Conservation (phyloP, 2,797 vertebrate species). For the Lacerta bilineata region DNA sequence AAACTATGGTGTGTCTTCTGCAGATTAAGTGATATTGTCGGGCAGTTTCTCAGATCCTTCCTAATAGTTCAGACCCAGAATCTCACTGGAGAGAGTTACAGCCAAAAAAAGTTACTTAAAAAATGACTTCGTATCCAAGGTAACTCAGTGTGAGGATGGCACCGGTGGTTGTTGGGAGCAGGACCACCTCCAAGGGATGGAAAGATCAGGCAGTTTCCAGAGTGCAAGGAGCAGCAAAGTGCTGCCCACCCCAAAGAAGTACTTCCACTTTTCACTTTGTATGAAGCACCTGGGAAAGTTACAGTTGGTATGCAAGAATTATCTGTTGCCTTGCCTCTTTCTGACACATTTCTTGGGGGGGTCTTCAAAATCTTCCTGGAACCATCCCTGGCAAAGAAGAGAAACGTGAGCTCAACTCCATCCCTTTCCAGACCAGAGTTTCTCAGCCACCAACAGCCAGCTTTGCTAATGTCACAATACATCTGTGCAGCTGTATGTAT, state of each 20-base stretch:
- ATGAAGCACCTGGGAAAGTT: neutral
- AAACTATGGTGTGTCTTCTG: neutral
- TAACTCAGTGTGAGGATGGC: neutral
- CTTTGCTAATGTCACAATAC: neutral
- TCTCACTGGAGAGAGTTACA: neutral
- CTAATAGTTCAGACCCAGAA: neutral
- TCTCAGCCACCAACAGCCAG: neutral
- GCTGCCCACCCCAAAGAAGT: too few species aligned
- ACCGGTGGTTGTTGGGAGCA: neutral
- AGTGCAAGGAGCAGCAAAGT: neutral
- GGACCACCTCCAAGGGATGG: neutral
- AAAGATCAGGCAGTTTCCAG: neutral
- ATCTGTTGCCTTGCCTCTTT: too few species aligned
- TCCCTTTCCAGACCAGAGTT: neutral
- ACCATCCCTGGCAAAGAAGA: neutral
- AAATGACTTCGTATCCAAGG: neutral
- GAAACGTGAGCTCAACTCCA: neutral
- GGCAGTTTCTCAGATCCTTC: conserved; percentile 27
- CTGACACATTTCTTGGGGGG: neutral
- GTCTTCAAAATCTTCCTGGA: neutral
- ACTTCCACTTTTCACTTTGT: neutral
- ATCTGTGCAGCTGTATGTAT: neutral
- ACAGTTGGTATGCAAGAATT: neutral
- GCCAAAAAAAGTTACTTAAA: neutral
- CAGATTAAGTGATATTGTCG: neutral